Evolutionary conservation across 2,888 invertebrate genomes (phyloP), one percentile per base, ranked within the genome.

Genomic region (Synanthedon formicaeformis): DNA sequence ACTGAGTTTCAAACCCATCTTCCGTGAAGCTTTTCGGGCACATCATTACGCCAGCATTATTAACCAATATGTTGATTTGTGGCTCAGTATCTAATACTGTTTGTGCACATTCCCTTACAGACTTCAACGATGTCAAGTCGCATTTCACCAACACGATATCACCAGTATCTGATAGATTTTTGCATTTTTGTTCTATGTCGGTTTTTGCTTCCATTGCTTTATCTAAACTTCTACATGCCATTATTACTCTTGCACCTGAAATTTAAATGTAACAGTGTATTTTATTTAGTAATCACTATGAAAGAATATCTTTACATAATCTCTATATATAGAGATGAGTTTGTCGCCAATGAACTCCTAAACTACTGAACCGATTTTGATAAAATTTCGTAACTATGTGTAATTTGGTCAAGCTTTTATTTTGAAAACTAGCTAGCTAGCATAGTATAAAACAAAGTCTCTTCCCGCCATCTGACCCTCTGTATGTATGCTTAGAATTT

Each of bases 41-140:
- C 80, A 91, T 88, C 92, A 93, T 92, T 1, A 93, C 87, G 0
- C 93, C 93, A 4, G 92, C 93, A 72, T 93, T 93, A 62, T 93
- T 93, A 1, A 93, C 89, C 2, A 93, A 79, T 53, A 93, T 81
- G 63, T 93, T 89, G 5, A 93, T 85, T 54, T 87, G 82, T 0
- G 81, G 64, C 75, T 93, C 91, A 1, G 86, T 88, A 34, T 89
- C 78, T 16, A 89, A 56, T n/a, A 90, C 68, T 52, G 70, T 76
- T 56, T 86, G 74, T 12, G 90, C 91, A 64, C 91, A 93, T 54
- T 88, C 83, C 45, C 89, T 67, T 0, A 93, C 88, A n/a, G 91
- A 91, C 13, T 79, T 79, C 41, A 92, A 67, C 6, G 90, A 91
- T 12, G 82, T 74, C 3, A 93, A 81, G 67, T 93, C 91, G 73